Evolutionary conservation across 2,113 vertebrate species (phyloP).

Genomic region (Ageneiosus marmoratus): DNA sequence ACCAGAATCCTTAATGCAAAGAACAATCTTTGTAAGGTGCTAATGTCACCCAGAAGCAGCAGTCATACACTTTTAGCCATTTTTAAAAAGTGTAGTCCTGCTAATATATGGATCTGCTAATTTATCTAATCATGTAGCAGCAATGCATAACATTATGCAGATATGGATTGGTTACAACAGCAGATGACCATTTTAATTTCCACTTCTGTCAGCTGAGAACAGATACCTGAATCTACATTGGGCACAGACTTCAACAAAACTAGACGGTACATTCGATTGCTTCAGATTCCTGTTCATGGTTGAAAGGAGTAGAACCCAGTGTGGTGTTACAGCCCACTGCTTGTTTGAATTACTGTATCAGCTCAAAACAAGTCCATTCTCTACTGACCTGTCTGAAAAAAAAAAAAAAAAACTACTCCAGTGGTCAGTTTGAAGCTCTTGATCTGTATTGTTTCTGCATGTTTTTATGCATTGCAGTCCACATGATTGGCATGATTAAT

Average conservation of each 20-base stretch:
- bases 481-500: too few species aligned
- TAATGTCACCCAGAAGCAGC: background rate
- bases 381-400: background rate
- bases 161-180: background rate
- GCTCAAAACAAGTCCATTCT: background rate
- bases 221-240: background rate
- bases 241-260: background rate
- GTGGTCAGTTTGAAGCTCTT: background rate
- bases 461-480: too few species aligned
- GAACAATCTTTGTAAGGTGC: background rate
- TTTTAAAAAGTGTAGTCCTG: background rate
- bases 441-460: background rate
- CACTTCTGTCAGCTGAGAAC: background rate
- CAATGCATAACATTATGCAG: background rate
- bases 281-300: background rate
- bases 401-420: background rate
- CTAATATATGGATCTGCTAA: background rate
- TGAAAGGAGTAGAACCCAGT: background rate
- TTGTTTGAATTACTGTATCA: background rate
- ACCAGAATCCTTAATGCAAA: background rate
- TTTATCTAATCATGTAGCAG: background rate
- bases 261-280: background rate
- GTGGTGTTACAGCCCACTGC: background rate
- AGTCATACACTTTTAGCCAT: background rate
- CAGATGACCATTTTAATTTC: background rate